These are phyloP conservation scores for Lysandra coridon DNA, from an alignment of 2,888 invertebrate genomes.

Conservation along the genomic window DNA sequence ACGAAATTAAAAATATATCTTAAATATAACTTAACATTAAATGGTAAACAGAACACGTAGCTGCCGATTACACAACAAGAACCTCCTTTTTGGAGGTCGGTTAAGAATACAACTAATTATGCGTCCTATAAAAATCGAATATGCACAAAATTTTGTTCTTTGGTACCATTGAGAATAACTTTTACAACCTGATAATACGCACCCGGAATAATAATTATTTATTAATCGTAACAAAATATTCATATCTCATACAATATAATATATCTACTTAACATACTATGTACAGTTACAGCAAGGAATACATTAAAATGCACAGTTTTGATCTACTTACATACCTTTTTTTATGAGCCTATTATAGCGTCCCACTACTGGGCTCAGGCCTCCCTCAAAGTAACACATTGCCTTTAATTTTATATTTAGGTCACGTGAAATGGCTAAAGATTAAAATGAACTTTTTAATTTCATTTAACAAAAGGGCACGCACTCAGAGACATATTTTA, in stretches of 20 bases:
- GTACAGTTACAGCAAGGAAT: background rate
- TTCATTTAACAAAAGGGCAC: no score
- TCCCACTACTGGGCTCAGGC: no score
- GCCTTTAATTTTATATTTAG: no score
- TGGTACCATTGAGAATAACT: slow-evolving; percentile 56
- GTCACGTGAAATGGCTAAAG: no score
- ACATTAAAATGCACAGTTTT: slow-evolving; percentile 14
- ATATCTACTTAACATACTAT: background rate
- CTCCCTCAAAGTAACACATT: no score
- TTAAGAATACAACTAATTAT: slow-evolving; percentile 30
- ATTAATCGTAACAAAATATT: slow-evolving; percentile 18
- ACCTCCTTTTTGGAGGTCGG: slow-evolving; percentile 24
- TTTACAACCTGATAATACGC: slow-evolving; percentile 35
- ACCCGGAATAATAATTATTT: background rate
- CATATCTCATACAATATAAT: background rate
- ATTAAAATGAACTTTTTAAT: no score
- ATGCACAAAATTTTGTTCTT: slow-evolving; percentile 58
- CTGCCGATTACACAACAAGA: slow-evolving; percentile 17
- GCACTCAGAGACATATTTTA: no score
- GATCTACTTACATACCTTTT: background rate
- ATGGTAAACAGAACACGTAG: slow-evolving; percentile 27
- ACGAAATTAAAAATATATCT: slow-evolving; percentile 1
- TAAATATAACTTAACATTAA: slow-evolving; percentile 23
- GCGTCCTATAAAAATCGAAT: slow-evolving; percentile 36
- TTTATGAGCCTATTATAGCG: no score